Percentiles rank a stretch among this genome's conserved stretches.
phyloP scores from a whole-genome alignment of 2,797 vertebrate genomes.

The Cuculus canorus region DNA sequence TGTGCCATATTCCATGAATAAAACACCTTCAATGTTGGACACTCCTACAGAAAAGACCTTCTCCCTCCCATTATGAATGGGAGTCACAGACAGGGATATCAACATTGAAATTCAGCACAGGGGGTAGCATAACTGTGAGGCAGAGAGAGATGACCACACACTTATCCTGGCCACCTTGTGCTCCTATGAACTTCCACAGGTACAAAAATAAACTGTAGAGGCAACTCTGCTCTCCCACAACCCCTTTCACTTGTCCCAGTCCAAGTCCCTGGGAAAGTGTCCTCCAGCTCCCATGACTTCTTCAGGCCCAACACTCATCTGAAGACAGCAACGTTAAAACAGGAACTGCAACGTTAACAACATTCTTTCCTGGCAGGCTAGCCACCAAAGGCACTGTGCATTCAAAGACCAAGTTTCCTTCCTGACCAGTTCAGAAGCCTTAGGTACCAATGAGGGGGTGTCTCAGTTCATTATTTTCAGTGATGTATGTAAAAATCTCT shows the following conservation, averaged over 20 bases:
- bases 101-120: rapidly evolving
- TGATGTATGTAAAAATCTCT: neutral
- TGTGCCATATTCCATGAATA: neutral
- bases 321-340: too few relatives aligned
- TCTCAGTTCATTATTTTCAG: neutral
- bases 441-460: neutral
- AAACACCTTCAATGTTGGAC: neutral
- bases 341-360: neutral
- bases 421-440: neutral
- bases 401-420: neutral
- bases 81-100: neutral
- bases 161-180: neutral
- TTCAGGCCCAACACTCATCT: neutral
- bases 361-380: neutral
- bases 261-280: neutral
- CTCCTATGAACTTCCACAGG: neutral
- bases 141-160: neutral
- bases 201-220: neutral
- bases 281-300: neutral
- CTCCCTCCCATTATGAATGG: neutral
- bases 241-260: neutral
- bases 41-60: neutral
- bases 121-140: neutral
- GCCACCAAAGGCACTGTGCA: neutral
- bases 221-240: neutral